Conservation (phyloP, 2,113 vertebrate genomes). For the Xiphophorus couchianus region DNA sequence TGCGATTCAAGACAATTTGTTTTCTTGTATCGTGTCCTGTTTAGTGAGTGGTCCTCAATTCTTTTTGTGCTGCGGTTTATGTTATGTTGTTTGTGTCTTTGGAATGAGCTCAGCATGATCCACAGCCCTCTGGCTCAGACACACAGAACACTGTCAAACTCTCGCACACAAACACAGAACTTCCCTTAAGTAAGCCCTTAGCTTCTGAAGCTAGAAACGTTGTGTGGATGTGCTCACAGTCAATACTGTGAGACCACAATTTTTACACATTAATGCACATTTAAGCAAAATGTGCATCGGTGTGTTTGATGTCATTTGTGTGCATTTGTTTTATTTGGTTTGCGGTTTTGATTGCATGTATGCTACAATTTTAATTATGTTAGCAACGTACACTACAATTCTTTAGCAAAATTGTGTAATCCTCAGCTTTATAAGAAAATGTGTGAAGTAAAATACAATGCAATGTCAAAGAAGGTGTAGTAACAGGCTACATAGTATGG, state of each 20-base stretch:
- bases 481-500: no score
- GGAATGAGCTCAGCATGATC: conserved; percentile 52
- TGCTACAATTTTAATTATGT: neutral
- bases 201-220: neutral
- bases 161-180: conserved; percentile 3
- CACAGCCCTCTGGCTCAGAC: conserved; percentile 33
- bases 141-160: conserved; percentile 14
- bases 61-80: conserved; percentile 43
- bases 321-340: neutral
- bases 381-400: neutral
- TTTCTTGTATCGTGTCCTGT: conserved; percentile 31
- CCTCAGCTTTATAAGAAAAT: neutral
- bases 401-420: neutral
- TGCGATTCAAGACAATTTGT: conserved; percentile 45
- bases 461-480: neutral
- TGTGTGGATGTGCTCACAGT: neutral
- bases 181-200: conserved; percentile 16
- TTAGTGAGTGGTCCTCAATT: conserved; percentile 42
- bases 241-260: neutral
- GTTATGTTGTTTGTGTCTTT: conserved; percentile 61
- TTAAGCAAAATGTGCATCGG: neutral
- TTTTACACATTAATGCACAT: neutral
- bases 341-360: neutral
- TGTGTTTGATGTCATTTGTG: neutral
- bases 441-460: neutral